Percentiles rank a stretch among this genome's conserved stretches.
phyloP scores from a whole-genome alignment of 2,113 vertebrate species.

The Sterrhoptilus dennistouni region DNA sequence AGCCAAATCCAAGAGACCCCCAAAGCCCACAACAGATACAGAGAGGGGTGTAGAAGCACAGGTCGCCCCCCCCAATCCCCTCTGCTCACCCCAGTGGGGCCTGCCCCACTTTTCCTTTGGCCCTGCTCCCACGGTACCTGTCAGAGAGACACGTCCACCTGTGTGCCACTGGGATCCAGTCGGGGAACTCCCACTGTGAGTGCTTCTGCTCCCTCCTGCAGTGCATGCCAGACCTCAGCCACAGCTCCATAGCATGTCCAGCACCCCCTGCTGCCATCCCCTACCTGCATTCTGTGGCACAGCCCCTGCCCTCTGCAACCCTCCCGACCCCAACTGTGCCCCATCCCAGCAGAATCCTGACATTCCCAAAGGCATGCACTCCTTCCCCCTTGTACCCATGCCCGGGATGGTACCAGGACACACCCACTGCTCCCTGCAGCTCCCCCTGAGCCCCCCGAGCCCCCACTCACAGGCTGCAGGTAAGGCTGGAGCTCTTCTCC shows the following conservation, averaged over 20 bases:
- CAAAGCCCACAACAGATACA: not conserved
- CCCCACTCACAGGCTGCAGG: slow-evolving; percentile 83
- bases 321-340: accelerated
- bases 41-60: accelerated
- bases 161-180: slow-evolving; percentile 83
- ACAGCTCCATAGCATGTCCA: accelerated
- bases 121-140: slow-evolving; percentile 59
- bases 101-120: not conserved
- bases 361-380: accelerated
- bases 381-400: accelerated
- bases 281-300: accelerated
- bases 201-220: slow-evolving; percentile 81
- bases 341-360: accelerated
- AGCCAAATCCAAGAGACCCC: not conserved
- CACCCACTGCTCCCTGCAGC: accelerated
- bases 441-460: accelerated
- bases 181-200: slow-evolving; percentile 86
- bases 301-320: not conserved
- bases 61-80: accelerated
- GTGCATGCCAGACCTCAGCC: not conserved
- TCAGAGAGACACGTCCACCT: slow-evolving; percentile 81
- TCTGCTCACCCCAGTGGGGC: not conserved
- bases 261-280: not conserved
- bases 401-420: accelerated
- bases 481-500: slow-evolving; percentile 74